Conservation (phyloP, 2,888 invertebrate genomes). For the Apamea monoglypha region DNA sequence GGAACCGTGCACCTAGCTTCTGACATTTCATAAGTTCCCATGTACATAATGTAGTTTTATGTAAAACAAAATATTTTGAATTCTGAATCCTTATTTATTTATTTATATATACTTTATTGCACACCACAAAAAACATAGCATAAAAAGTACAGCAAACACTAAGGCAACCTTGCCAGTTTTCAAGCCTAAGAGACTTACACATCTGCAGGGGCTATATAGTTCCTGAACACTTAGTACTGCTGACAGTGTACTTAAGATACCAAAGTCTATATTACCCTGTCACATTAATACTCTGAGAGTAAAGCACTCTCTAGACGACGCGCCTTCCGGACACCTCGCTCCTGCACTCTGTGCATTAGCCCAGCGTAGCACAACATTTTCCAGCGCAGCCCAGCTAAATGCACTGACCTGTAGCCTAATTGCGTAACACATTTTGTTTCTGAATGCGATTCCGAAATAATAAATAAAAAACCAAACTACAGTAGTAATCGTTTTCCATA, state of each 20-base stretch:
- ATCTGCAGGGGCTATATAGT: not conserved
- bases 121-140: no score
- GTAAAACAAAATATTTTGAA: not conserved
- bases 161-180: not conserved
- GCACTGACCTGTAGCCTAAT: conserved; percentile 60
- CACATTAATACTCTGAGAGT: conserved; percentile 36
- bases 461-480: no score
- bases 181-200: not conserved
- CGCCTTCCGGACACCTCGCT: conserved; percentile 47
- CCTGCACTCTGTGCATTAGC: conserved; percentile 50
- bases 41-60: not conserved
- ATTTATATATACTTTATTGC: no score
- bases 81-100: not conserved
- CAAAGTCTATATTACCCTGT: conserved; percentile 16
- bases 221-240: not conserved
- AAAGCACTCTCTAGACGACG: conserved; percentile 28
- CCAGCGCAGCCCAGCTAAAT: conserved; percentile 47
- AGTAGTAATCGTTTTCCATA: no score
- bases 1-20: not conserved
- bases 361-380: conserved; percentile 24
- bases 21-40: not conserved
- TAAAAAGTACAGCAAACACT: no score
- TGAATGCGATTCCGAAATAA: no score
- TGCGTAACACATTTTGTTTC: no score
- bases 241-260: conserved; percentile 22